Base-by-base conservation (phyloP, 2,113 vertebrate genomes). In the Chaetodon auriga region DNA sequence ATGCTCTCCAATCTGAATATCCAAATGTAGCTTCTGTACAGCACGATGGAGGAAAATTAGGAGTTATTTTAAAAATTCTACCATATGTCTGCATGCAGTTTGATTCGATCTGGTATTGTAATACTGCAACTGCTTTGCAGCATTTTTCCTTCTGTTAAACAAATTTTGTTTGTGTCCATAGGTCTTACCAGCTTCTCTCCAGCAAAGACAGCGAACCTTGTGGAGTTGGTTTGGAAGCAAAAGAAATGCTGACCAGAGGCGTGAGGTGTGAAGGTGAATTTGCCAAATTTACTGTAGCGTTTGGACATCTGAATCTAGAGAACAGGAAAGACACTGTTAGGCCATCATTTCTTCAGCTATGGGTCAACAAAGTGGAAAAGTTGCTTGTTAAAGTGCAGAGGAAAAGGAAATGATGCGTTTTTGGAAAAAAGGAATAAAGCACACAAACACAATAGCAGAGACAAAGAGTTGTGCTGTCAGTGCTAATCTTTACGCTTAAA, bases 161-260 rank as follows among this genome's bases (percentile, higher is more conserved):
- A 16, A 53, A 30, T 45, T 78, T 4, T 81, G 19, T 80, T 16
- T 65, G 16, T 70, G 41, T 87, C 36, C 21, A 12, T 21, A 80
- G 69, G 49, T 94, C 97, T 93, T 89, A 98, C 97, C 96, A 98
- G 86, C 85, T 79, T 95, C 30, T 96, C 96, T 75, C 89, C 94
- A 72, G 94, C 95, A 57, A 95, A 96, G 8, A 96, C 94, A 3
- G 96, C 75, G 54, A 97, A 94, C 79, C 92, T 93, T 0, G 97
- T 97, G 10, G 95, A 97, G 87, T 98, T 98, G 79, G 96, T 97
- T 75, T 96, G 92, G 76, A 98, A 93, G 86, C 97, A 99, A 10
- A 99, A 93, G 45, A 89, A 81, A 75, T 99, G 96, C 43, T 96
- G 96, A 7, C 96, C 97, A 35, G 96, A 94, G 6, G 93, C 70